Evolutionary conservation across 2,797 vertebrate species (phyloP), one percentile per base, ranked within the genome.

Genomic region (Syndactyla subalaris): DNA sequence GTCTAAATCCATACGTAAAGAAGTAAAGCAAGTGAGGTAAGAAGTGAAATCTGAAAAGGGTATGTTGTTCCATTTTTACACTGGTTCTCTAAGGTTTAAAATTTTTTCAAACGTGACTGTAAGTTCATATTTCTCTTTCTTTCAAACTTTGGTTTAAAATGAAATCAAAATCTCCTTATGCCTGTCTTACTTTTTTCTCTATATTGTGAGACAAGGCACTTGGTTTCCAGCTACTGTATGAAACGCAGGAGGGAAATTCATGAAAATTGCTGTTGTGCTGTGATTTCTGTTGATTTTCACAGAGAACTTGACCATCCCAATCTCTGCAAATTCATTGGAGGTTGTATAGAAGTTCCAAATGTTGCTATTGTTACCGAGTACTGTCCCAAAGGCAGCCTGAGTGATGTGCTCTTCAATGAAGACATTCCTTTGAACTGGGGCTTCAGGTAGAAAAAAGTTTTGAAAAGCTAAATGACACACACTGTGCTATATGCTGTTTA

Each of bases 241-340:
- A 52, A 74, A 71, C 68, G 4, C 11, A 65, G 52, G 39, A 63
- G 24, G 6, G 6, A 49, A 8, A 61, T 46, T 21, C 21, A 22
- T 46, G 16, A 70, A 83, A 67, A 54, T 30, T 92, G 12, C 10
- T 32, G 4, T 3, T 72, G 19, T 79, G 7, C 9, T 92, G 13
- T 93, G 36, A 73, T 93, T 95, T 90, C 43, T 93, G 29, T 92
- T 96, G 66, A 72, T 95, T 96, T 96, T 95, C 63, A 24, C 81
- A 98, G 98, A 93, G 99, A 99, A 97, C 98, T 99, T 34, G 99
- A 99, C 87, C 98, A 99, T 84, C 98, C 98, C 16, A 99, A 99
- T 97, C 97, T 99, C 80, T 99, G 98, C 71, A 98, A 99, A 97
- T 99, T 99, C 57, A 97, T 98, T 22, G 98, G 99, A 9, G 98